Evolutionary conservation across 2,113 vertebrate species (phyloP).

Genomic region (Saguinus midas): DNA sequence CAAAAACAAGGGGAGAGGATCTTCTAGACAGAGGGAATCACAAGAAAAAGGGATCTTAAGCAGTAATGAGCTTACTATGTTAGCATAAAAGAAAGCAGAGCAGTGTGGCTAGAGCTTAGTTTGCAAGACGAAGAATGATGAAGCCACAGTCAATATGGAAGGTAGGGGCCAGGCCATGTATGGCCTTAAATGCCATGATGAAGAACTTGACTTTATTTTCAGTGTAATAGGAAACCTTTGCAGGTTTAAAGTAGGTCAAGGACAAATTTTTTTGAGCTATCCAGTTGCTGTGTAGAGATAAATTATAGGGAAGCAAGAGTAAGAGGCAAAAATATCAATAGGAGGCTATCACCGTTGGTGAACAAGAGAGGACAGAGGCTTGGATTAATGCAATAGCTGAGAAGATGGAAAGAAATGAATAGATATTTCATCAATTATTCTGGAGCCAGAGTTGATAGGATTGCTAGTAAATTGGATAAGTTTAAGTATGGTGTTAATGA

Average conservation of each 20-base stretch:
- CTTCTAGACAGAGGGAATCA: not conserved
- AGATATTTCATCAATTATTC: not conserved
- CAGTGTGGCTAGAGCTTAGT: not conserved
- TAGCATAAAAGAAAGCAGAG: not conserved
- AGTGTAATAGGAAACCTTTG: not conserved
- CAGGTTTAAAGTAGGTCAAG: not conserved
- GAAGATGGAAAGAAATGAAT: not conserved
- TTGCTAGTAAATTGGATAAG: not conserved
- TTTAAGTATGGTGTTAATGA: not conserved
- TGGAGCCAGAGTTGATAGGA: not conserved
- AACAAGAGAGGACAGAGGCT: not conserved
- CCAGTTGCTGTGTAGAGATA: not conserved
- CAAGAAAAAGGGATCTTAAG: not conserved
- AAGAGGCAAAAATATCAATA: not conserved
- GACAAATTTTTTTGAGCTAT: not conserved
- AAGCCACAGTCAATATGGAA: not conserved
- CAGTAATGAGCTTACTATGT: not conserved
- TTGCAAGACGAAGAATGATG: not conserved
- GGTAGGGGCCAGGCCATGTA: not conserved
- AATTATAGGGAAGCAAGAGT: not conserved
- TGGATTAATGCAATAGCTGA: not conserved
- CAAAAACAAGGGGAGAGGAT: not conserved
- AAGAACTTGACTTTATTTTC: not conserved
- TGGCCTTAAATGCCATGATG: not conserved
- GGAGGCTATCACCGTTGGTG: not conserved